These are phyloP conservation scores for Lepus americanus DNA, from an alignment of 2,113 vertebrate species.

Conservation along the genomic window DNA sequence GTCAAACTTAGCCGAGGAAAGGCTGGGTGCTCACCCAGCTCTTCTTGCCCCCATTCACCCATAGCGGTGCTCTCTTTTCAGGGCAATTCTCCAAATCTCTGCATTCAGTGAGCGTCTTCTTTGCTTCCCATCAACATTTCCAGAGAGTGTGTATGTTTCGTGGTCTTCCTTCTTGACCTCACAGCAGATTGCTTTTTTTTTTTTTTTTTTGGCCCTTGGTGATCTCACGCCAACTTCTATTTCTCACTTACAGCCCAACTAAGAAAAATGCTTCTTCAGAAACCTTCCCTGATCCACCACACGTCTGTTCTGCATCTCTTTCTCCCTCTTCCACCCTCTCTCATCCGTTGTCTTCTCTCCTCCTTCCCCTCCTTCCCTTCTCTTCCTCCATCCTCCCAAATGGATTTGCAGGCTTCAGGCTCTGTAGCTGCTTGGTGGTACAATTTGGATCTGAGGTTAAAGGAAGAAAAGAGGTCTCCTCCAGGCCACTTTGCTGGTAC, in stretches of 20 bases:
- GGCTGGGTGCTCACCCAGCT: fast-evolving
- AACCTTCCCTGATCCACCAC: not conserved
- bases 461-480: no score
- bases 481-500: not conserved
- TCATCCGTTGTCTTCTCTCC: not conserved
- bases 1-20: not conserved
- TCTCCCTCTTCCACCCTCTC: not conserved
- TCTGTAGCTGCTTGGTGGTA: not conserved
- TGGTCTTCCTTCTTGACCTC: not conserved
- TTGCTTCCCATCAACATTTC: not conserved
- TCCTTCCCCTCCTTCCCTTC: not conserved
- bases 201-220: not conserved
- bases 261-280: not conserved
- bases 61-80: fast-evolving
- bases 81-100: not conserved
- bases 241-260: not conserved
- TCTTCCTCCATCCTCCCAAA: not conserved
- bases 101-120: not conserved
- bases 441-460: not conserved
- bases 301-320: not conserved
- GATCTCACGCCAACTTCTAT: not conserved
- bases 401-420: not conserved
- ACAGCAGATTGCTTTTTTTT: not conserved
- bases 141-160: not conserved
- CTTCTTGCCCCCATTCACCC: fast-evolving